These are phyloP conservation scores for Condylura cristata DNA, from an alignment of 2,113 vertebrate species.

Conservation along the genomic window DNA sequence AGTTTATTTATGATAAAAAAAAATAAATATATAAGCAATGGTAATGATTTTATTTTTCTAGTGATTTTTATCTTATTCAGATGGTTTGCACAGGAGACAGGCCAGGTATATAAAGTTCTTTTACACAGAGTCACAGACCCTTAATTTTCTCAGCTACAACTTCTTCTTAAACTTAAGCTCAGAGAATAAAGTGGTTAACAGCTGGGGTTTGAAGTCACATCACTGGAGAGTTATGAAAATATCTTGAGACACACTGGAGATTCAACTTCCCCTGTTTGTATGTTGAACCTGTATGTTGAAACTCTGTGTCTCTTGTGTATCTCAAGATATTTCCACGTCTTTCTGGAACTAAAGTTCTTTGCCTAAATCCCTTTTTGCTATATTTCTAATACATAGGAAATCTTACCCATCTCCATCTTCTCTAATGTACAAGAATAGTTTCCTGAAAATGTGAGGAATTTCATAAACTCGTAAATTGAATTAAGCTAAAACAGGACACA, in stretches of 20 bases:
- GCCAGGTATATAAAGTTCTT: neutral
- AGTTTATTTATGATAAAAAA: neutral
- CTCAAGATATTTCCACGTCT: neutral
- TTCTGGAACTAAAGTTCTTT: neutral
- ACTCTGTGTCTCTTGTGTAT: neutral
- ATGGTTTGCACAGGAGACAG: neutral
- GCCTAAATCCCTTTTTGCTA: neutral
- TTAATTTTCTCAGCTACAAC: neutral
- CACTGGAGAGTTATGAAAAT: neutral
- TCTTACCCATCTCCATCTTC: neutral
- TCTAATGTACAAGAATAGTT: neutral
- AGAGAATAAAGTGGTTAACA: neutral
- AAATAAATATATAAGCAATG: neutral
- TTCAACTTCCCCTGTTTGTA: too few relatives aligned
- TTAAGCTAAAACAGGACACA: neutral
- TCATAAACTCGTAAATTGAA: neutral
- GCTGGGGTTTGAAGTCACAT: neutral
- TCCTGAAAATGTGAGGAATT: neutral
- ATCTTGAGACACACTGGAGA: neutral
- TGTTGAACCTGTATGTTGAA: neutral
- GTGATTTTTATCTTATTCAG: neutral
- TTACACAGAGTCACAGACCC: neutral
- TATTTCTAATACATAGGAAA: neutral
- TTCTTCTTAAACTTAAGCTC: neutral
- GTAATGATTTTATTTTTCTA: slow-evolving; percentile 2